phyloP scores from a whole-genome alignment of 2,888 invertebrate genomes.

The Latrodectus elegans region DNA sequence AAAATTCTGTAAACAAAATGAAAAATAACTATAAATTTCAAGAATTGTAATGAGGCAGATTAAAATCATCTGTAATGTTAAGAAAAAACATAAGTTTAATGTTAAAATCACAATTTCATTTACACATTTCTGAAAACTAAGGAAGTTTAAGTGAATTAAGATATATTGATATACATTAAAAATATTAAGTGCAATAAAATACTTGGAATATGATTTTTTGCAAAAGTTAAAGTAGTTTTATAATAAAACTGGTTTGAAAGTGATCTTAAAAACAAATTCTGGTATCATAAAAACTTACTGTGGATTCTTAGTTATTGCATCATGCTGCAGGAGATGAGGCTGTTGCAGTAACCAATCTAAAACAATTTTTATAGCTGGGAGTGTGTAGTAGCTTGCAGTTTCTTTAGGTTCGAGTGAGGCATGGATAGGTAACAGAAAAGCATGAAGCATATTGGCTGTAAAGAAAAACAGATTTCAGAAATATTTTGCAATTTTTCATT shows the following conservation, averaged over 20 bases:
- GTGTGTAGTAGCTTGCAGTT: constrained; percentile 80
- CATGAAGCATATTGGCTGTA: constrained; percentile 78
- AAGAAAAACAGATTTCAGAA: constrained; percentile 4
- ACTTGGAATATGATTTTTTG: too few species aligned
- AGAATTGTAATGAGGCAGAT: too few species aligned
- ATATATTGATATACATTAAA: too few species aligned
- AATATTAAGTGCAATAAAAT: too few species aligned
- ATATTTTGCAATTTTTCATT: too few species aligned
- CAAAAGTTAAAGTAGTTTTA: not conserved
- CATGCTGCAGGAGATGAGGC: constrained; percentile 77
- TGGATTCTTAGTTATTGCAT: constrained; percentile 70
- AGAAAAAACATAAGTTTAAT: too few species aligned
- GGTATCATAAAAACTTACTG: constrained; percentile 67
- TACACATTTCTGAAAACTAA: too few species aligned
- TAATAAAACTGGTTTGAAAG: not conserved
- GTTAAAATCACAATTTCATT: too few species aligned
- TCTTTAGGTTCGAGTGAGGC: constrained; percentile 80
- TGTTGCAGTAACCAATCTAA: constrained; percentile 83
- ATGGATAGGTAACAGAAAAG: constrained; percentile 83
- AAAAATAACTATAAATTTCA: too few species aligned
- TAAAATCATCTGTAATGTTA: too few species aligned
- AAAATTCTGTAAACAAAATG: too few species aligned
- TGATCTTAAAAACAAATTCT: not conserved
- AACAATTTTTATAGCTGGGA: constrained; percentile 85
- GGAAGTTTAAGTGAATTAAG: too few species aligned